Evolutionary conservation across 2,888 invertebrate species (phyloP).

Genomic region (Conops quadrifasciatus): DNA sequence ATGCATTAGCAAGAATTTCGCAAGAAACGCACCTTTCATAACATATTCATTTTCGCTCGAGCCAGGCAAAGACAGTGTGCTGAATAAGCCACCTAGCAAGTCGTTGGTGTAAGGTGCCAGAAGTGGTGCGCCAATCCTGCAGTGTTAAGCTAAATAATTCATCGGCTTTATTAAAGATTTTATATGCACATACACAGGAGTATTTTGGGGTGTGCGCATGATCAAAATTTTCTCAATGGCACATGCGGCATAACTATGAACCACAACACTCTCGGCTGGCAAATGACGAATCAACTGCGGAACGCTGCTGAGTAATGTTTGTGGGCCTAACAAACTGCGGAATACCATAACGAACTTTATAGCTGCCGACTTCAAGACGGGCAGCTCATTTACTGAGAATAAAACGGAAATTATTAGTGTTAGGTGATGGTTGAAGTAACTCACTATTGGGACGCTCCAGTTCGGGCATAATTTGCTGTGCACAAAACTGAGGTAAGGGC

Average conservation of each 20-base stretch:
- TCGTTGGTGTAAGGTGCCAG: conserved; percentile 75
- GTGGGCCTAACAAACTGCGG: conserved; percentile 85
- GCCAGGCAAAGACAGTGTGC: conserved; percentile 74
- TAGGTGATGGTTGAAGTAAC: conserved; percentile 34
- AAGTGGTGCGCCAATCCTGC: conserved; percentile 70
- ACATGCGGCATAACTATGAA: conserved; percentile 95
- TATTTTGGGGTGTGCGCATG: conserved; percentile 72
- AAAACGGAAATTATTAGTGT: neutral
- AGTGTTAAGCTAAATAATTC: conserved; percentile 45
- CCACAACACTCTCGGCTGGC: conserved; percentile 80
- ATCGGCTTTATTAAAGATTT: neutral
- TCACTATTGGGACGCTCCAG: conserved; percentile 77
- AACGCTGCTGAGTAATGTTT: conserved; percentile 77
- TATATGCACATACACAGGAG: conserved; percentile 66
- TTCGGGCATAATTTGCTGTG: conserved; percentile 87
- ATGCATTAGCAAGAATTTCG: neutral
- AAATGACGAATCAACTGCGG: conserved; percentile 84
- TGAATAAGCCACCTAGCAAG: conserved; percentile 80
- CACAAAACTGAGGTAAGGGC: conserved; percentile 87
- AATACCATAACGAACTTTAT: conserved; percentile 97
- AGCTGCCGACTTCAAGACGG: conserved; percentile 95
- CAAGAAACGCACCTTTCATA: conserved; percentile 87
- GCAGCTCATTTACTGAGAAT: conserved; percentile 79
- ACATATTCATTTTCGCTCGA: conserved; percentile 96
- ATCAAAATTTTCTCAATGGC: conserved; percentile 87